Conservation (phyloP, 2,888 invertebrate genomes). For the Microdon myrmicae region DNA sequence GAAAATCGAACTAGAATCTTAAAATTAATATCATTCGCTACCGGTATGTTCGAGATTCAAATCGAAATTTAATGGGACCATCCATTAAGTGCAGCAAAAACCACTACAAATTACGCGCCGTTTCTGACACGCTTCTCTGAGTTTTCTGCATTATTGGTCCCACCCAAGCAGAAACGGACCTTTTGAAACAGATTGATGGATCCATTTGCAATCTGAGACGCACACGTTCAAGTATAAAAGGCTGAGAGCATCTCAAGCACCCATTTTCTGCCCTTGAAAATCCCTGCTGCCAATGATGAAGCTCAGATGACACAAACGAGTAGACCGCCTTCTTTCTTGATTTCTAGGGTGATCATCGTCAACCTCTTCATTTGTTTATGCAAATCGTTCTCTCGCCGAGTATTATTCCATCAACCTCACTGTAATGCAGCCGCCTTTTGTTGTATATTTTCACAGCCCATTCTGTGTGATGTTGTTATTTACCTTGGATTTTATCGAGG, state of each 20-base stretch:
- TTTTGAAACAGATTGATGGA: conserved; percentile 17
- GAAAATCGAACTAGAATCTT: no score
- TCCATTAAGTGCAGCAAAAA: background rate
- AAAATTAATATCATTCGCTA: no score
- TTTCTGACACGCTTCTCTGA: conserved; percentile 10
- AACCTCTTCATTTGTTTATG: conserved; percentile 37
- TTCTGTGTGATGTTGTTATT: conserved; percentile 32
- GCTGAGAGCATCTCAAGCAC: conserved; percentile 1
- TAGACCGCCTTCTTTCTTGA: conserved; percentile 5
- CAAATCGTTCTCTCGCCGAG: conserved; percentile 24
- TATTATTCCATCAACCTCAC: no score
- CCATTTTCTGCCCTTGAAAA: background rate
- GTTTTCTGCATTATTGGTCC: conserved; percentile 18
- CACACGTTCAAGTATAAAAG: conserved; percentile 6
- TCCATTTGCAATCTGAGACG: conserved; percentile 14
- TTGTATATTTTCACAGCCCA: conserved; percentile 8
- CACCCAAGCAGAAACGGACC: background rate
- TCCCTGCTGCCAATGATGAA: conserved; percentile 25
- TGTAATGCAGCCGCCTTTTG: no score
- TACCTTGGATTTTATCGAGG: conserved; percentile 45
- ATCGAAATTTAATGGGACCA: conserved; percentile 39
- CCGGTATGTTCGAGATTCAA: conserved; percentile 20
- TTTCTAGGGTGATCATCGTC: conserved; percentile 17
- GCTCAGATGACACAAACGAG: conserved; percentile 41
- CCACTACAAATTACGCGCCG: conserved; percentile 8